Base-by-base conservation (phyloP, 2,888 invertebrate genomes). In the Diploptera punctata region DNA sequence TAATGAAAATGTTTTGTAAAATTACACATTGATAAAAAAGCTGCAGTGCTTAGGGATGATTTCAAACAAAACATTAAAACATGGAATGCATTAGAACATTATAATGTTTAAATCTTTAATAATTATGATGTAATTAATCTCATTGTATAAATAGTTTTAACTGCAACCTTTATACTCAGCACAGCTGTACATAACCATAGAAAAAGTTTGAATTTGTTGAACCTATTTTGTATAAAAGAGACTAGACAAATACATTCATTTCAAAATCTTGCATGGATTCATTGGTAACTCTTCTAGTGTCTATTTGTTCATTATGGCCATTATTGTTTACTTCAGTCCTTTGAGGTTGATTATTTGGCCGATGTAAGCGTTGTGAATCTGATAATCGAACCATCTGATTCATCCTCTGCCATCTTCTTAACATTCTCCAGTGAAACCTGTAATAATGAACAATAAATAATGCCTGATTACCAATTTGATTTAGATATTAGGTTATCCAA, bases 361-460 rank as follows among this genome's bases (percentile, higher is more conserved):
- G 26, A 52, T 21, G 33, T 16, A 18, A 13, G 10, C n/a, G 21
- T n/a, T 57, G 69, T 5, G 49, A 7, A 2, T 44, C 60, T 44
- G 16, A 13, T 10, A 71, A 19, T 18, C 31, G 65, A 21, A 65
- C 16, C 13, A 67, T 33, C 65, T 81, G 81, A 76, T 82, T 80
- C 61, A 76, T 76, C 47, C 71, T 75, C 31, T 80, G 78, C 82
- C 82, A 82, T 3, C 78, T 77, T 49, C 73, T 77, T 78, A 80
- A 79, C 16, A 81, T 80, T 75, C 79, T 80, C 72, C 75, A 80
- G 69, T 82, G 81, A 72, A 80, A 81, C 73, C 82, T 82, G 16
- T 38, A 5, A 33, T 5, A 33, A 33, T 7, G 10, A 5, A 33
- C 10, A 10, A 33, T 33, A 10, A n/a, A n/a, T n/a, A n/a, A n/a